These are phyloP conservation scores for Limnephilus auricula DNA, from an alignment of 2,888 invertebrate genomes.

Conservation along the genomic window DNA sequence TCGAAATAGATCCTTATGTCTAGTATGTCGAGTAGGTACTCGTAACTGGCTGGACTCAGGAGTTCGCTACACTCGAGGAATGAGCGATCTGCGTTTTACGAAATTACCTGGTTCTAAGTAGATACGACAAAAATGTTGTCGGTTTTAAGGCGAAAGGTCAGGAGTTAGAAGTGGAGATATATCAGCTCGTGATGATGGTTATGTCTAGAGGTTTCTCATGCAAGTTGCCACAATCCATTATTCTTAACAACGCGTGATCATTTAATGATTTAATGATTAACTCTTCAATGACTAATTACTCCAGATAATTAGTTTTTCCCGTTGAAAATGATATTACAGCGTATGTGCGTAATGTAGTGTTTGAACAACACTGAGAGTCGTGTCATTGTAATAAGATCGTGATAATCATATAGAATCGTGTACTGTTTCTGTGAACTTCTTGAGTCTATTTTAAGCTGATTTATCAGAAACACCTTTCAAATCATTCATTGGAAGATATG, in stretches of 20 bases:
- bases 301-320: not conserved
- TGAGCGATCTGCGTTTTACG: no score
- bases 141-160: not conserved
- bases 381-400: not conserved
- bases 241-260: not conserved
- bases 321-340: not conserved
- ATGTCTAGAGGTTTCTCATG: not conserved
- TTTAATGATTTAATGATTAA: not conserved
- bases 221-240: slow-evolving; percentile 2
- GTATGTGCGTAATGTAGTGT: not conserved
- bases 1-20: no score
- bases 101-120: no score
- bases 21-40: no score
- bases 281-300: not conserved
- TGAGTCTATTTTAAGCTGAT: no score
- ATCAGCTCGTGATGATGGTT: not conserved
- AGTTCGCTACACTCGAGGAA: no score
- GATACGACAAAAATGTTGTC: not conserved
- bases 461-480: no score
- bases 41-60: no score
- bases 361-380: not conserved
- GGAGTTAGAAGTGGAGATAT: not conserved
- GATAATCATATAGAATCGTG: not conserved
- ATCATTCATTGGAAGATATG: no score
- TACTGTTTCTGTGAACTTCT: not conserved